Evolutionary conservation across 2,888 invertebrate species (phyloP), one percentile per base, ranked within the genome.

Genomic region (Drosophila tanythrix): DNA sequence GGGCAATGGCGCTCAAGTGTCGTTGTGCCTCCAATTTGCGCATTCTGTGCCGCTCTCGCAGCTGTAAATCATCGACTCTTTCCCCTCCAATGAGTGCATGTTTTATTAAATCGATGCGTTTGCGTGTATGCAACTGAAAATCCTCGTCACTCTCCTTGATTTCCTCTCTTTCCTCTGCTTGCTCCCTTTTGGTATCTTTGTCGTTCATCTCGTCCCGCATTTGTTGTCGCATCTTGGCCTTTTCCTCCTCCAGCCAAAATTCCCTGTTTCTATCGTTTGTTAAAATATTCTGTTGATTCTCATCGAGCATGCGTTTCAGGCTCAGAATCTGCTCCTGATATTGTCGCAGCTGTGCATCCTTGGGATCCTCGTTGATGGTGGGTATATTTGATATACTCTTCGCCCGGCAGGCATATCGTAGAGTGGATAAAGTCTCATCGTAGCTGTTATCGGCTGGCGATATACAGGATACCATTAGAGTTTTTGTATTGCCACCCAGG

Each of bases 301-400:
- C 82, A 35, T 90, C 80, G 7, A 92, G 74, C 76, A 92, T 69
- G 58, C 78, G 88, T 51, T 86, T 89, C 7, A 98, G 93, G 81
- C 96, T 94, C 56, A 96, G 94, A 60, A 98, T 96, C 93, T 98
- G 98, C 79, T 96, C 95, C 91, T 98, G 97, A 90, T 97, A 98
- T 90, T 98, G 95, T 13, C 97, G 93, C 13, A 98, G 93, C 89
- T 97, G 94, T 0, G 98, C 96, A 90, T 98, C 98, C 92, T 98
- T 98, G 0, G 98, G 98, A 92, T 98, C 98, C 92, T 98, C 97
- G 92, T 98, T 98, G 29, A 98, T 96, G 90, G 95, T 95, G 0
- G 97, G 97, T 85, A 96, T 95, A 92, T 98, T 98, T 89, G 96
- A 95, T 75, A 98, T 98, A 91, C 97, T 97, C 92, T 98, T 97